Evolutionary conservation across 2,797 vertebrate genomes (phyloP).

Genomic region (Sebastes cheni): DNA sequence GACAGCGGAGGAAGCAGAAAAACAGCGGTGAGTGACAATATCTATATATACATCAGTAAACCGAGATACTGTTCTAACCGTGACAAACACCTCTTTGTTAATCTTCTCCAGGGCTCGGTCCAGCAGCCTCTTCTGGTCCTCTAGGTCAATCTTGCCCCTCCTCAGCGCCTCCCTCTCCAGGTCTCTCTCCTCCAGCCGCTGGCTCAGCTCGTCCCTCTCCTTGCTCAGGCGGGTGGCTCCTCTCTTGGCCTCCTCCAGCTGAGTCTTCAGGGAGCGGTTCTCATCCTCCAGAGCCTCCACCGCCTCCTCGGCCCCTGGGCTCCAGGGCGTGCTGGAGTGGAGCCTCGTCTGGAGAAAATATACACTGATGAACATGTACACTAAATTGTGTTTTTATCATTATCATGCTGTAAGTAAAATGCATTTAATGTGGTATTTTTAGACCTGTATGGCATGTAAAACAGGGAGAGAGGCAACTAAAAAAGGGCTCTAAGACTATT

Average conservation of each 20-base stretch:
- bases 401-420: not conserved
- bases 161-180: constrained; percentile 88
- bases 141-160: constrained; percentile 87
- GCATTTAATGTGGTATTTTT: not conserved
- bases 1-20: not conserved
- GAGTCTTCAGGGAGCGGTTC: constrained; percentile 84
- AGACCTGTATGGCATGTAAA: constrained; percentile 4
- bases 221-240: constrained; percentile 77
- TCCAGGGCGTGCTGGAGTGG: constrained; percentile 75
- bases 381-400: not conserved
- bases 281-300: constrained; percentile 84
- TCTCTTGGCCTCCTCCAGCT: constrained; percentile 88
- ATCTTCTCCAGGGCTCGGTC: constrained; percentile 90
- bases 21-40: not conserved
- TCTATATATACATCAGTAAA: not conserved
- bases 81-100: constrained; percentile 87
- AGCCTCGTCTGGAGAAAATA: constrained; percentile 69
- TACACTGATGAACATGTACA: not conserved
- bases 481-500: not conserved
- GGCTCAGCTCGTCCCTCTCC: constrained; percentile 86
- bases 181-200: constrained; percentile 86
- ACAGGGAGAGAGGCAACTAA: not conserved
- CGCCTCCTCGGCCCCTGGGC: constrained; percentile 80
- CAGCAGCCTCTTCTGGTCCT: constrained; percentile 92
- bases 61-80: rapidly evolving